Conservation (phyloP, 2,797 vertebrate species). For the Danio aesculapii region DNA sequence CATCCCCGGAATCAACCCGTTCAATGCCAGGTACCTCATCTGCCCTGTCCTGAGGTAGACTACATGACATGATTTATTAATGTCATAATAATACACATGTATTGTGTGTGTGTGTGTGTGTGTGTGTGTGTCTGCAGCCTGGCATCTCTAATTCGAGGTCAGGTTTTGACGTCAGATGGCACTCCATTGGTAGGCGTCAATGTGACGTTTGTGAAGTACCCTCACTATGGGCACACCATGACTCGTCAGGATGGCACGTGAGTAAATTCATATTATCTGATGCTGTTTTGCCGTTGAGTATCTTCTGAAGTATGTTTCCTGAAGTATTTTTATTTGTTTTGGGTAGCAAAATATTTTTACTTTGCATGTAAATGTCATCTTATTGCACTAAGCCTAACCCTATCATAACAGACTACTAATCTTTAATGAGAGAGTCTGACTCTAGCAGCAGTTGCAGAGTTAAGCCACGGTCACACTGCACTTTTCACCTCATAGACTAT, state of each 20-base stretch:
- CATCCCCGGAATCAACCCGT: conserved; percentile 94
- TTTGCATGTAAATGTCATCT: too few species aligned
- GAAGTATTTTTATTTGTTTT: too few species aligned
- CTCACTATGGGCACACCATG: conserved; percentile 89
- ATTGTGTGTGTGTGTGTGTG: conserved; percentile 17
- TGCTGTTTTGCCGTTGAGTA: background rate
- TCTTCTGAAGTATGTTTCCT: background rate
- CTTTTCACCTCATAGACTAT: too few species aligned
- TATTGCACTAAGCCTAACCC: too few species aligned
- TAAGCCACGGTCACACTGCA: too few species aligned
- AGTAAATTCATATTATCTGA: conserved; percentile 65
- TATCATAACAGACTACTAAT: too few species aligned
- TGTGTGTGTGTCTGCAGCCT: conserved; percentile 72
- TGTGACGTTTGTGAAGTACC: conserved; percentile 88
- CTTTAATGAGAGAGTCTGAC: too few species aligned
- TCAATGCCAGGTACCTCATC: conserved; percentile 90
- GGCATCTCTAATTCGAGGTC: conserved; percentile 88
- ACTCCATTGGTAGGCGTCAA: conserved; percentile 90
- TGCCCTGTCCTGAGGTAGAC: background rate
- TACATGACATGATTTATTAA: background rate
- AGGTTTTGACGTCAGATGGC: conserved; percentile 89
- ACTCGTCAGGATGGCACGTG: conserved; percentile 91
- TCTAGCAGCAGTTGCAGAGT: too few species aligned
- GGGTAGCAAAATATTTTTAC: too few species aligned
- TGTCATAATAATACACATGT: background rate